Base-by-base conservation (phyloP, 2,113 vertebrate genomes). In the Eulacestoma nigropectus region DNA sequence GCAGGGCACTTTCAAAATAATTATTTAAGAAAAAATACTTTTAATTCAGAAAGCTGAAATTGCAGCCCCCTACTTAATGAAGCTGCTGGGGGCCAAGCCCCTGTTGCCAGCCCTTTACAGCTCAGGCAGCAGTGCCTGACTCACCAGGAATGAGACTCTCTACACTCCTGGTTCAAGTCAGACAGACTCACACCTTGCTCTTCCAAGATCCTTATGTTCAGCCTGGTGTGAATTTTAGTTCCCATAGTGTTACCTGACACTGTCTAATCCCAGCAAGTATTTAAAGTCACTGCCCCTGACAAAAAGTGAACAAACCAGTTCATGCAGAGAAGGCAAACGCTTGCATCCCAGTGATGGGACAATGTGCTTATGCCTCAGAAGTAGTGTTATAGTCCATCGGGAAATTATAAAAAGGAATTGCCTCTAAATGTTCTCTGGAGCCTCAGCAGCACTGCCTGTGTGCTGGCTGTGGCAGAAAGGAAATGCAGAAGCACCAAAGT, bases 141-240 rank as follows among this genome's bases (percentile, higher is more conserved):
- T 13, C 49, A 35, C 56, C 70, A 88, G 53, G 18, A 75, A 42
- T 1, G 1, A 70, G 18, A 39, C 17, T 32, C 21, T 4, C 33
- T 5, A 1, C 8, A 32, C 13, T 60, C 23, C 30, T 27, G 4
- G n/a, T 1, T 64, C 12, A 42, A 39, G 17, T 0, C 21, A 16
- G 44, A 67, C 59, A 82, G 39, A 47, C 4, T 16, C 23, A 82
- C 10, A 62, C 26, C 12, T n/a, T 49, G 65, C 7, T 62, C 64
- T 74, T 84, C 35, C 44, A 65, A 69, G 23, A 44, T 10, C 64
- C 32, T 63, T 18, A 4, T 2, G 9, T 23, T 85, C 50, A 75
- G 9, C 9, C 33, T 0, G 1, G 22, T 10, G 13, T 23, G 65
- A 84, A 25, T 19, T 59, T 60, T 8, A 41, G 25, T 10, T 59